Base-by-base conservation (phyloP, 2,113 vertebrate species). In the Xiphophorus couchianus region DNA sequence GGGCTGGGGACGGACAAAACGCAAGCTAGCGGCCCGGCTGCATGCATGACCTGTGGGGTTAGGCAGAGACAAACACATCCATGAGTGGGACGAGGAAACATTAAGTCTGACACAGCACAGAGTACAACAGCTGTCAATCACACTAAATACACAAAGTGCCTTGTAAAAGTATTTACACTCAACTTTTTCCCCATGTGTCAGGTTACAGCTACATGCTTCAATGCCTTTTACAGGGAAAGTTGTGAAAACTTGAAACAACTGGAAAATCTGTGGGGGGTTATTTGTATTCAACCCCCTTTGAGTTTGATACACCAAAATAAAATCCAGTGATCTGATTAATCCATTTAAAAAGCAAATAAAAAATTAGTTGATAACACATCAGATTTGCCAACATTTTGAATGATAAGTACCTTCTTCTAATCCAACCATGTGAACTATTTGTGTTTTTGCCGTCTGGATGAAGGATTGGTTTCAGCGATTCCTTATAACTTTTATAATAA, bases 21-120 rank as follows among this genome's bases (percentile, higher is more conserved):
- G 28, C 85, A 90, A 89, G 69, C 76, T 86, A 91, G 78, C 85
- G 80, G 85, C 75, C 74, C 37, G 79, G 78, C 88, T 79, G 87
- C 94, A 95, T 94, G 92, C 94, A 94, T 88, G 88, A 94, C 91
- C 95, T 95, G 93, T 83, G 63, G 88, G 39, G 89, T 94, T 92
- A 94, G 74, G 91, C 73, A 91, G 84, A 94, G 73, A 95, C 71
- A 94, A 85, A 92, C 66, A 89, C 19, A 74, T 27, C 83, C 31
- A 86, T 35, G 62, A 86, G 72, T 92, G 54, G 91, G 86, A 88
- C 81, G 61, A 87, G 63, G 62, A 65, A 54, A 77, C 68, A 78
- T 17, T 19, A 69, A 28, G 22, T 78, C 74, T 76, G 30, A 73
- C 17, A 69, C 48, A 86, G 19, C 66, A 84, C 63, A 76, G 35